Base-by-base conservation (phyloP, 2,113 vertebrate genomes). In the Smithornis capensis region DNA sequence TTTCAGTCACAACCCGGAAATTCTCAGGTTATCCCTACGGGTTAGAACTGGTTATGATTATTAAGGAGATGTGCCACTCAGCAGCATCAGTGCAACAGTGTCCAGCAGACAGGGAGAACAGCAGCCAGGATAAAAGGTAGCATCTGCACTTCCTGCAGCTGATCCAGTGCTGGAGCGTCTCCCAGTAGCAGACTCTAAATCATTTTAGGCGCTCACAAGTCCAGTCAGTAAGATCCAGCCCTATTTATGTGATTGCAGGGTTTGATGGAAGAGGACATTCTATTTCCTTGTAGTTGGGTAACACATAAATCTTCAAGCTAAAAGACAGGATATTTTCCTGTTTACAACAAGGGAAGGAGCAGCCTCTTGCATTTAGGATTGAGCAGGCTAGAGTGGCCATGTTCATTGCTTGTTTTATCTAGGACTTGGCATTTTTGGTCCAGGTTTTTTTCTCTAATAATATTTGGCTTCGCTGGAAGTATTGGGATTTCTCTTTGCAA, bases 151-250 rank as follows among this genome's bases (percentile, higher is more conserved):
- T 73, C 40, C 56, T 38, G 44, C 47, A 40, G 70, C 53, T 55
- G 53, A 44, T 9, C 50, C 33, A 2, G 1, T 10, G 42, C 42
- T 38, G 37, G 28, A 17, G 12, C 6, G 2, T 19, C 27, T 62
- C 65, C 13, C 25, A 14, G 1, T 12, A 28, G 5, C 5, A 2
- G 7, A 14, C 12, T 6, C 33, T n/a, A 44, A 10, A 1, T 37
- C 24, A 8, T 25, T 79, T 52, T 12, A 38, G 35, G 40, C 35
- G 60, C 63, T n/a, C 38, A 8, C 23, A 75, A 38, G 33, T 37
- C 14, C 29, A 50, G 31, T 16, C 33, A 18, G 8, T 15, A 35
- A 33, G 16, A 57, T 10, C 42, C 67, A 65, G 50, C 21, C 22
- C 29, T 44, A 1, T 45, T 29, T 25, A 25, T 12, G 62, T 19